Percentiles rank a stretch among this genome's conserved stretches.
These are phyloP conservation scores for Drosophila melanica DNA, from an alignment of 1,140 invertebrate species.

Conservation along the genomic window DNA sequence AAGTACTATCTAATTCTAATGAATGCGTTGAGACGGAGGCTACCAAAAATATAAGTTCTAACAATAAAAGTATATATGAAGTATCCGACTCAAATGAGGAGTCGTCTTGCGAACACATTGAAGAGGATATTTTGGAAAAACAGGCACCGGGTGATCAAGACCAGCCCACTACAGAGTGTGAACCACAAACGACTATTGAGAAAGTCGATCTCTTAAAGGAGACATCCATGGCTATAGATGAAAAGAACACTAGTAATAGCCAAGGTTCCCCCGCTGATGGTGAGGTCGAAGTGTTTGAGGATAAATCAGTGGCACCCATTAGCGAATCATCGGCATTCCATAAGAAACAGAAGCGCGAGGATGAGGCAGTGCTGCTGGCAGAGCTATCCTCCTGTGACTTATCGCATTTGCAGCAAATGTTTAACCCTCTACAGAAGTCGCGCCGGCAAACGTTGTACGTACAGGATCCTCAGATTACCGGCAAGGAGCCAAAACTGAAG, in stretches of 20 bases:
- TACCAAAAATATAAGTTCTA: neutral
- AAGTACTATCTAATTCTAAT: slow-evolving; percentile 1
- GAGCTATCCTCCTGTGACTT: slow-evolving; percentile 54
- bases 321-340: slow-evolving; percentile 22
- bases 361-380: slow-evolving; percentile 48
- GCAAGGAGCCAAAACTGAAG: slow-evolving; percentile 53
- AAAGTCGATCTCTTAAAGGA: neutral
- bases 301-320: neutral
- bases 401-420: slow-evolving; percentile 58
- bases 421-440: slow-evolving; percentile 70
- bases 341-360: slow-evolving; percentile 25
- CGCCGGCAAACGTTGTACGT: slow-evolving; percentile 61
- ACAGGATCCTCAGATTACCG: slow-evolving; percentile 10
- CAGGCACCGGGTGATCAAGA: neutral
- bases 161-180: no score
- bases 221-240: neutral
- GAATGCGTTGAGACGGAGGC: neutral
- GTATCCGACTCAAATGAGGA: slow-evolving; percentile 29
- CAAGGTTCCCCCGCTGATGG: neutral
- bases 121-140: neutral
- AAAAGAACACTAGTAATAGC: neutral
- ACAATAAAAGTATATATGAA: slow-evolving; percentile 23
- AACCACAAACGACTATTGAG: neutral
- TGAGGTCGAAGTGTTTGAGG: neutral
- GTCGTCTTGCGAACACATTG: neutral